Percentiles rank a stretch among this genome's conserved stretches.
Conservation (phyloP, 2,888 invertebrate genomes). For the Osmoderma eremita region DNA sequence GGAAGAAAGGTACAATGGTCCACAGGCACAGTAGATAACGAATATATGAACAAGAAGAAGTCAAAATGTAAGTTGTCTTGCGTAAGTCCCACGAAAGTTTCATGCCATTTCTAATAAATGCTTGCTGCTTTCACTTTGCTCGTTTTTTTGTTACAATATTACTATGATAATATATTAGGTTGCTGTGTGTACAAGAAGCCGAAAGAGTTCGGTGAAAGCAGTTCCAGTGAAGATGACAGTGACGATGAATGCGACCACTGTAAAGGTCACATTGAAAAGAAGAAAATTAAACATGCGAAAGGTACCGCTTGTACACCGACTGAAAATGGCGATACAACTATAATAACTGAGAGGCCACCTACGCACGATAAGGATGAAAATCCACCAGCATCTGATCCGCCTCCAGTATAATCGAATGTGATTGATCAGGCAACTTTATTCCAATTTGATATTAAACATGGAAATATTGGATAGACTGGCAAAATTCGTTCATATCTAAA, state of each 20-base stretch:
- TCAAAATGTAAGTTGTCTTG: conserved; percentile 84
- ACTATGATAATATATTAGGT: conserved; percentile 66
- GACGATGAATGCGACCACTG: conserved; percentile 90
- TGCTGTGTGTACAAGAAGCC: conserved; percentile 96
- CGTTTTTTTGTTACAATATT: too few species aligned
- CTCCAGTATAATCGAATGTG: conserved; percentile 7
- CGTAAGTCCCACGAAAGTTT: neutral
- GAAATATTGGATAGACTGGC: conserved; percentile 14
- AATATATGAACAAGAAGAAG: conserved; percentile 93
- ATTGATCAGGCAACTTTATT: conserved; percentile 14
- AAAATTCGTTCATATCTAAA: conserved; percentile 25
- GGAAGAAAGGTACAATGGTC: conserved; percentile 90
- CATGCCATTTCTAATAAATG: neutral
- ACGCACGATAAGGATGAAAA: conserved; percentile 4
- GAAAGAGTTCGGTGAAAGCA: conserved; percentile 87
- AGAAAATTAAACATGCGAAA: conserved; percentile 53
- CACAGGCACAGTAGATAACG: conserved; percentile 92
- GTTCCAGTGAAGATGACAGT: conserved; percentile 81
- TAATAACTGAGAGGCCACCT: conserved; percentile 5
- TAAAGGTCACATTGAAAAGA: conserved; percentile 80
- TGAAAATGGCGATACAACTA: conserved; percentile 9
- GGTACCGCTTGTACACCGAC: conserved; percentile 20
- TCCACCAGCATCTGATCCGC: conserved; percentile 22
- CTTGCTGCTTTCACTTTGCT: neutral
- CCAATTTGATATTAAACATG: neutral